Percentiles rank a stretch among this genome's conserved stretches.
Conservation (phyloP, 2,888 invertebrate species). For the Steinernema carpocapsae region DNA sequence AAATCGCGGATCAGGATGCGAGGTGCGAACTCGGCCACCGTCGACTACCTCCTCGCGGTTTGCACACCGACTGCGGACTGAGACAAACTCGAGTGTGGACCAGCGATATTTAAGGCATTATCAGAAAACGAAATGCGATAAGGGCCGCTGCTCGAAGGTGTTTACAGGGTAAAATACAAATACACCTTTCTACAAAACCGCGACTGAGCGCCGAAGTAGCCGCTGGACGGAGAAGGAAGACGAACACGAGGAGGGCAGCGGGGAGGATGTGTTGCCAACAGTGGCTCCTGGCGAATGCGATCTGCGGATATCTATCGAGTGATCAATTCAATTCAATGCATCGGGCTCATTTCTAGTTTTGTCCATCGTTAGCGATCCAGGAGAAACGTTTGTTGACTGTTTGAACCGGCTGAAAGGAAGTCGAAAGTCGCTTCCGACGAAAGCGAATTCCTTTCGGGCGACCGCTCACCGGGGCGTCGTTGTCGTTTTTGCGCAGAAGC, state of each 20-base stretch:
- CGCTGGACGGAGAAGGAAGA: background rate
- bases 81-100: background rate
- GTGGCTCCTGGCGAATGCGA: constrained; percentile 15
- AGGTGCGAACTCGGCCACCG: background rate
- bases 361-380: constrained; percentile 6
- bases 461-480: background rate
- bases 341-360: constrained; percentile 28
- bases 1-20: background rate
- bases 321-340: constrained; percentile 2
- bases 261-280: background rate
- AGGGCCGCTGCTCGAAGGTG: background rate
- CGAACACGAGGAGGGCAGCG: background rate
- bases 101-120: background rate
- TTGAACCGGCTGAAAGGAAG: constrained; percentile 26
- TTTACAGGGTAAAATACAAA: constrained; percentile 27
- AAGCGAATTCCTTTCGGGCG: constrained; percentile 24
- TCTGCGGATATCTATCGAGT: constrained; percentile 31
- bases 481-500: background rate
- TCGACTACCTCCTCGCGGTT: no score
- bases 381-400: constrained; percentile 18
- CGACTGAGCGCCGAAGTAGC: background rate
- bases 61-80: background rate
- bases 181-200: background rate
- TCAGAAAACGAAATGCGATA: constrained; percentile 31
- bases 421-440: constrained; percentile 28